Conservation (phyloP, 2,113 vertebrate genomes). For the Equus przewalskii region DNA sequence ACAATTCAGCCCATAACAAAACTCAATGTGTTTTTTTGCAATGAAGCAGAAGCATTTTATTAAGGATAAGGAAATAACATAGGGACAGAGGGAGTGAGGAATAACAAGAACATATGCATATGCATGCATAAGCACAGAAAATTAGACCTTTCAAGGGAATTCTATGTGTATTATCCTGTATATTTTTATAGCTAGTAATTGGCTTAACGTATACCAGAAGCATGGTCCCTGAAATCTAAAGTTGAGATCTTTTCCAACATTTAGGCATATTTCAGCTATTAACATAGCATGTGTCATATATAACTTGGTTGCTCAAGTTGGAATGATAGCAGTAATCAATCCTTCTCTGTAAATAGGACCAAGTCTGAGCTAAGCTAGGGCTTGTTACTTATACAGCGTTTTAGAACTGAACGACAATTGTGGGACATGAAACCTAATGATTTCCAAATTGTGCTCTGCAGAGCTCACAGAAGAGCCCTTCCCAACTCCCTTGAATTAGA, state of each 20-base stretch:
- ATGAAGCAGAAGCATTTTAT: neutral
- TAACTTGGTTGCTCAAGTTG: neutral
- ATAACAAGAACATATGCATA: neutral
- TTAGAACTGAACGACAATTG: neutral
- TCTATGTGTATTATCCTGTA: neutral
- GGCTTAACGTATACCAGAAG: neutral
- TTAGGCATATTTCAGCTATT: neutral
- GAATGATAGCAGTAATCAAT: neutral
- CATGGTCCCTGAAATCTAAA: neutral
- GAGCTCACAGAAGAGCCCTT: neutral
- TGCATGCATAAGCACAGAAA: neutral
- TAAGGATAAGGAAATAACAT: neutral
- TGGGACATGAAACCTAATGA: neutral
- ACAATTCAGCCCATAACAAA: neutral
- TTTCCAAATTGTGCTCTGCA: neutral
- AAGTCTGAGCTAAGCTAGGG: constrained; percentile 1
- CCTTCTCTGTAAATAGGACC: neutral
- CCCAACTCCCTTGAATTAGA: neutral
- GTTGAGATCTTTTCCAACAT: neutral
- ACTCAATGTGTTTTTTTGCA: neutral
- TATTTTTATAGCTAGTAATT: neutral
- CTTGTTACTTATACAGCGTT: neutral
- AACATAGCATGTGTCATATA: neutral
- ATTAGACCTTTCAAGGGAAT: neutral
- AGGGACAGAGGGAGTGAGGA: neutral